phyloP scores from a whole-genome alignment of 2,797 vertebrate species.

The Miichthys miiuy region DNA sequence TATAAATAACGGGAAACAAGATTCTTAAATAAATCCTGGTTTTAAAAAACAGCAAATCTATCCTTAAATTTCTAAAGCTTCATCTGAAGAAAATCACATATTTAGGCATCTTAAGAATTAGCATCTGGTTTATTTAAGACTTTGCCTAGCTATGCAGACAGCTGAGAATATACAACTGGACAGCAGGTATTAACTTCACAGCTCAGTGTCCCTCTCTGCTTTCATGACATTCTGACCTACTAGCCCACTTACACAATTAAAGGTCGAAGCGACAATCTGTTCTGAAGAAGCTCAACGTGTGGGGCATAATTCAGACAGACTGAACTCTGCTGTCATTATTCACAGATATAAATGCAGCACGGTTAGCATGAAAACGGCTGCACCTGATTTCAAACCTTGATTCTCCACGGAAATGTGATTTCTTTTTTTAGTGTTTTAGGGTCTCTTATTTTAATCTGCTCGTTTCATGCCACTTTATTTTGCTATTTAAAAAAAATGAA shows the following conservation, averaged over 20 bases:
- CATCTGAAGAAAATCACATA: not conserved
- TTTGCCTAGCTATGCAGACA: not conserved
- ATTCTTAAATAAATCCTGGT: not conserved
- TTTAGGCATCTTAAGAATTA: constrained; percentile 15
- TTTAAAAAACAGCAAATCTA: not conserved
- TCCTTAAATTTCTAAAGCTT: constrained; percentile 1
- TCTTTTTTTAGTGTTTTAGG: not conserved
- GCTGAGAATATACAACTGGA: constrained; percentile 22
- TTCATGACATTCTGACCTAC: constrained; percentile 34
- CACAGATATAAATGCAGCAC: not conserved
- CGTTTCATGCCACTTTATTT: not conserved
- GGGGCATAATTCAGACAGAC: not conserved
- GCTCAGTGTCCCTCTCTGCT: constrained; percentile 2
- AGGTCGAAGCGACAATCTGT: not conserved
- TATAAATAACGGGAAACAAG: not conserved
- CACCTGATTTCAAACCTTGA: not conserved
- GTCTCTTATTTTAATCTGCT: not conserved
- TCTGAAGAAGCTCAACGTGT: not conserved
- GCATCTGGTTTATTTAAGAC: constrained; percentile 11
- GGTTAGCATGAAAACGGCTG: not conserved
- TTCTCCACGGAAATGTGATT: not conserved
- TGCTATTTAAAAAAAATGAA: not conserved
- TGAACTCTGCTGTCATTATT: not conserved
- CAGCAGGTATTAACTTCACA: constrained; percentile 23
- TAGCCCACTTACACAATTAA: constrained; percentile 28